These are phyloP conservation scores for Stenopsyche tienmushanensis DNA, from an alignment of 1,140 invertebrate genomes.

Conservation along the genomic window DNA sequence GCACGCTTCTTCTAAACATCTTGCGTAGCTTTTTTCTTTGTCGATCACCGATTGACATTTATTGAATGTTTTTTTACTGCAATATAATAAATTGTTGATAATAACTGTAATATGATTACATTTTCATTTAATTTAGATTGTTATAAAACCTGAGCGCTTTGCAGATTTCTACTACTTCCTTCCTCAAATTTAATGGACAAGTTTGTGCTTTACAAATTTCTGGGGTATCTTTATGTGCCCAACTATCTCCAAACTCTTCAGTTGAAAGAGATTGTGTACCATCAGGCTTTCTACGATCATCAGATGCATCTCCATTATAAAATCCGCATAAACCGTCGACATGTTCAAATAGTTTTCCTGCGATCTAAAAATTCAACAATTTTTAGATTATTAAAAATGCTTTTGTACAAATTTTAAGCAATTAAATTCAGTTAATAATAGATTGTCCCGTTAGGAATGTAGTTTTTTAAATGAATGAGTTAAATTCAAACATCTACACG, in stretches of 20 bases:
- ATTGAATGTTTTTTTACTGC: slow-evolving; percentile 62
- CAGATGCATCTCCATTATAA: slow-evolving; percentile 63
- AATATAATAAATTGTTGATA: slow-evolving; percentile 32
- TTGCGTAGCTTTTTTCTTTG: slow-evolving; percentile 65
- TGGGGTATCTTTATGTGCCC: slow-evolving; percentile 59
- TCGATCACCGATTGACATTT: slow-evolving; percentile 62
- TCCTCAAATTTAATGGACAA: slow-evolving; percentile 60
- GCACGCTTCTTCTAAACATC: slow-evolving; percentile 73
- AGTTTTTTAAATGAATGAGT: no score
- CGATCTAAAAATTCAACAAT: slow-evolving; percentile 44
- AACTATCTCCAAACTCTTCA: slow-evolving; percentile 72
- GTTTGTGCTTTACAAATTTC: slow-evolving; percentile 58
- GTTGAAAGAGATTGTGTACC: slow-evolving; percentile 62
- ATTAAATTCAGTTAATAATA: no score
- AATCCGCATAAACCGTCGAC: slow-evolving; percentile 80
- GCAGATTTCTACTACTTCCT: slow-evolving; percentile 65
- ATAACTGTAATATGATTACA: not conserved
- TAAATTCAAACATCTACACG: no score
- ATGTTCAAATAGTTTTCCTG: slow-evolving; percentile 58
- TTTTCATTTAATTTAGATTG: slow-evolving; percentile 7
- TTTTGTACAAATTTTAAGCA: no score
- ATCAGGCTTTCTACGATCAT: slow-evolving; percentile 72
- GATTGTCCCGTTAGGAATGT: no score
- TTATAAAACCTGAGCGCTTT: slow-evolving; percentile 54
- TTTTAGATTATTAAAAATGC: no score